A percentile compares a stretch with the other conserved stretches of the same genome.
Conservation (phyloP, 2,113 vertebrate genomes). For the Leuciscus idus region DNA sequence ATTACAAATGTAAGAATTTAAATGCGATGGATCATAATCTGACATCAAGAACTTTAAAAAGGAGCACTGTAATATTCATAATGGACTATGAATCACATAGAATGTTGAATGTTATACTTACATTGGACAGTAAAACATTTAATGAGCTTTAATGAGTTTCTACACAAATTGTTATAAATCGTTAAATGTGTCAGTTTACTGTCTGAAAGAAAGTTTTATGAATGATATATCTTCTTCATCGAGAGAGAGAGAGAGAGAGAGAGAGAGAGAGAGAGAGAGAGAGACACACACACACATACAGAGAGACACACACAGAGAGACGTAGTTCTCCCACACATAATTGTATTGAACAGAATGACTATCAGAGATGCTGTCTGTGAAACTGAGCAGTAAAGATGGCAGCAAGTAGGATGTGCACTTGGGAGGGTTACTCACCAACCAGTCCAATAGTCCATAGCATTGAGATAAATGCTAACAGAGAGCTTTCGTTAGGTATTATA, state of each 20-base stretch:
- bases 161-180: background rate
- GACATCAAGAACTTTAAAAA: background rate
- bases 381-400: background rate
- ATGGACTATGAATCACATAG: background rate
- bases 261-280: background rate
- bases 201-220: background rate
- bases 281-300: too few relatives aligned
- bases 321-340: background rate
- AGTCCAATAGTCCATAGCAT: background rate
- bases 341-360: background rate
- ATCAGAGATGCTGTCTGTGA: background rate
- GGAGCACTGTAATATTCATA: background rate
- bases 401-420: background rate
- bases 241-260: too few relatives aligned
- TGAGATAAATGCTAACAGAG: background rate
- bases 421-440: background rate
- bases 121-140: background rate
- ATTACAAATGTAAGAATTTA: background rate
- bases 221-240: background rate
- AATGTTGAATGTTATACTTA: background rate
- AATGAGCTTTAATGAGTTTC: background rate
- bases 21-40: background rate
- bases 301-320: background rate
- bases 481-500: background rate
- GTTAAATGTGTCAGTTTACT: background rate